phyloP scores from a whole-genome alignment of 2,113 vertebrate genomes.

The Melozone crissalis region DNA sequence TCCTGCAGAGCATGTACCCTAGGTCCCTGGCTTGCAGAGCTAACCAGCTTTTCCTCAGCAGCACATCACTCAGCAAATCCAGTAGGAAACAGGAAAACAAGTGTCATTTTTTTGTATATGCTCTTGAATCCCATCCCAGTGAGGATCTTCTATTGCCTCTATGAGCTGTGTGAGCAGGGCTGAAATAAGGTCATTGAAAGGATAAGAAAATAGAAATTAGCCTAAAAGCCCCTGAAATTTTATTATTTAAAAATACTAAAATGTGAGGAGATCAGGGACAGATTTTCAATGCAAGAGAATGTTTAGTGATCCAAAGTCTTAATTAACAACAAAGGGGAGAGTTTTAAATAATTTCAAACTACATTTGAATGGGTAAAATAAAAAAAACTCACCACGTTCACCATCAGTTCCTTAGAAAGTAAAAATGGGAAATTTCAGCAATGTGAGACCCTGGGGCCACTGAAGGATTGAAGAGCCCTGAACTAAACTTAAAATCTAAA shows the following conservation, averaged over 20 bases:
- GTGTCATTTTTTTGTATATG: neutral
- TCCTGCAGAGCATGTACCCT: neutral
- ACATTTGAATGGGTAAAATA: neutral
- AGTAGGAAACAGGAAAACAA: constrained; percentile 23
- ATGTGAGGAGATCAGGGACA: neutral
- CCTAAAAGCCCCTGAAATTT: neutral
- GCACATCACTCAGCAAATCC: constrained; percentile 8
- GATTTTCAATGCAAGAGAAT: neutral
- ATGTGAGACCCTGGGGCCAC: neutral
- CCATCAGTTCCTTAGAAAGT: neutral
- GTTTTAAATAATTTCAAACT: neutral
- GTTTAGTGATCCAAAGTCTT: neutral
- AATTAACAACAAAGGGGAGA: neutral
- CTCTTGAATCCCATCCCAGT: neutral
- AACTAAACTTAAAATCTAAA: neutral
- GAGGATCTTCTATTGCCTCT: neutral
- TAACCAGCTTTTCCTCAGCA: constrained; percentile 25
- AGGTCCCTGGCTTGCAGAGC: neutral
- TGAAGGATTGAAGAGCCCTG: neutral
- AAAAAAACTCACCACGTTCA: fast-evolving
- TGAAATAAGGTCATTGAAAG: neutral
- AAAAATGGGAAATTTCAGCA: neutral
- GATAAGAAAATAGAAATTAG: neutral
- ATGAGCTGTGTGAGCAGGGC: neutral
- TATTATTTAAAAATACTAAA: neutral